Conservation (phyloP, 2,888 invertebrate genomes). For the Acheta domesticus region DNA sequence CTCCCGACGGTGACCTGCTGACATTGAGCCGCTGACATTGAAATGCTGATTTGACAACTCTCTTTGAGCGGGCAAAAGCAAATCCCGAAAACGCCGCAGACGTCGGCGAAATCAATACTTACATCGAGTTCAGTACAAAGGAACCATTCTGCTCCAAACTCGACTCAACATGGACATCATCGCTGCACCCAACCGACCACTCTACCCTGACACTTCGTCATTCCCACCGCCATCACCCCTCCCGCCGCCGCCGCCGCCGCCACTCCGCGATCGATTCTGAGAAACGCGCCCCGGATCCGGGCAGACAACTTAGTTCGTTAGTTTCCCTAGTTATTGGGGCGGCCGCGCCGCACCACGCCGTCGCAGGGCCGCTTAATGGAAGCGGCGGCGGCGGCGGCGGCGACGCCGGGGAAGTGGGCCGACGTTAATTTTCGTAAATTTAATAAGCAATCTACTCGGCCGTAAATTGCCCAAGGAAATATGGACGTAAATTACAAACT, state of each 20-base stretch:
- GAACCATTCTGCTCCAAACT: too few relatives aligned
- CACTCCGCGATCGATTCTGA: not conserved
- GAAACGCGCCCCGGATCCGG: not conserved
- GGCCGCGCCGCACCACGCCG: not conserved
- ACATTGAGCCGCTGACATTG: too few relatives aligned
- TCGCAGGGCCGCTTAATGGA: not conserved
- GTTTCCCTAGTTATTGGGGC: constrained; percentile 2
- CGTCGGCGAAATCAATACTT: too few relatives aligned
- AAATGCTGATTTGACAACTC: too few relatives aligned
- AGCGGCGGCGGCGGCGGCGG: not conserved
- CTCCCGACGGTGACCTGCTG: too few relatives aligned
- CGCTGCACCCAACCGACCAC: too few relatives aligned
- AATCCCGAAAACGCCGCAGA: too few relatives aligned
- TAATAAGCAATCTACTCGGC: constrained; percentile 9
- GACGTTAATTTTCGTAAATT: not conserved
- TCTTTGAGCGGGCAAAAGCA: too few relatives aligned
- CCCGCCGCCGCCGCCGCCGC: not conserved
- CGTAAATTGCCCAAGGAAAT: not conserved
- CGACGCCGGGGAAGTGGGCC: not conserved
- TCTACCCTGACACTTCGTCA: too few relatives aligned
- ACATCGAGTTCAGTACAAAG: too few relatives aligned
- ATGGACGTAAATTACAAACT: not conserved
- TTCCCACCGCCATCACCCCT: not conserved
- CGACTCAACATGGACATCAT: too few relatives aligned
- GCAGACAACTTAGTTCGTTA: constrained; percentile 1